Base-by-base conservation (phyloP, 1,140 invertebrate species). In the Camponotus vicinus region DNA sequence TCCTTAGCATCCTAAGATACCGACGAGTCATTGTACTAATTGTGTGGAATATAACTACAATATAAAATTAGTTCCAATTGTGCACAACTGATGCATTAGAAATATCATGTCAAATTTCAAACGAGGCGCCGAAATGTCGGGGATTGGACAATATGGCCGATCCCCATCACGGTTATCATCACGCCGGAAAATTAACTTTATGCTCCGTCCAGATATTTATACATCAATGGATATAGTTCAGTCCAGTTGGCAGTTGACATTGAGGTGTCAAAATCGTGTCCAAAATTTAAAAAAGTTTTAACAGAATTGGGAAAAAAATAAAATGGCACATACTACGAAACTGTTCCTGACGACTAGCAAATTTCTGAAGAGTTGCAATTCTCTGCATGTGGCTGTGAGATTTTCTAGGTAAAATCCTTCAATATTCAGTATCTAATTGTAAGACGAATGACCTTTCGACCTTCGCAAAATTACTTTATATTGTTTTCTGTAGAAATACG, bases 281-380 rank as follows among this genome's bases (percentile, higher is more conserved):
- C 6, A 63, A 18, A 4, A 8, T 13, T 42, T 5, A 34, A 40
- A 7, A 21, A 32, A 18, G 7, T n/a, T 37, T 6, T 9, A 18
- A 21, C 13, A 61, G 4, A 63, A 21, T 21, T 34, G 32, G 13
- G 8, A 40, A 59, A 8, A n/a, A 32, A 21, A 67, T 21, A 7
- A 89, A 82, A 93, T 93, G 92, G 87, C 91, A 66, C 91, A 92
- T 37, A 90, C 79, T n/a, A 78, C 82, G 15, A 89, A 84, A 61
- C 64, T 92, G 3, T 5, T 88, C 37, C 52, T 87, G 3, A 86
- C 71, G 7, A 37, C 45, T 0, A 55, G 63, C 15, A 87, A 86
- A 66, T 59, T 92, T 59, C 57, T 92, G 0, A 91, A 90, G 66
- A 91, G 49, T 63, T 61, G 64, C 18, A 88, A 90, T 90, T 70